Conservation (phyloP, 2,888 invertebrate genomes). For the Oegoconia quadripuncta region DNA sequence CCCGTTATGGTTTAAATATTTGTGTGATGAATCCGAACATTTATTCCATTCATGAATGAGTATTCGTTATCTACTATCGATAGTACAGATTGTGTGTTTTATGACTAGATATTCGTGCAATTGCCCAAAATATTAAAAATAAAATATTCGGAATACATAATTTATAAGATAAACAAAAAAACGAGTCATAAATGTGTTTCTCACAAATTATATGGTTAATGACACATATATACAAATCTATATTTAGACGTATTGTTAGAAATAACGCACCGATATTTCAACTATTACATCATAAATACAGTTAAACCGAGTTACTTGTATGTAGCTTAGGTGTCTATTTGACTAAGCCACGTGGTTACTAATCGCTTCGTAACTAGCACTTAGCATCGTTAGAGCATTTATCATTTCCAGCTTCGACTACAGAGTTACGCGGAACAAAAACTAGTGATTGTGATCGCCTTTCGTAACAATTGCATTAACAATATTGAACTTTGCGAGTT, state of each 20-base stretch:
- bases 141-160: too few species aligned
- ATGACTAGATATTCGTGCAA: too few species aligned
- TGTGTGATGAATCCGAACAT: too few species aligned
- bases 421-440: slow-evolving; percentile 15
- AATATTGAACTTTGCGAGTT: background rate
- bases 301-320: slow-evolving; percentile 32
- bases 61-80: too few species aligned
- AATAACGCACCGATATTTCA: background rate
- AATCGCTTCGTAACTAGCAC: slow-evolving; percentile 52
- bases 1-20: too few species aligned
- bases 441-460: slow-evolving; percentile 1
- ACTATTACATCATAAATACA: slow-evolving; percentile 4
- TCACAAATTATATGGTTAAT: too few species aligned
- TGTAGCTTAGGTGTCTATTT: slow-evolving; percentile 43
- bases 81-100: too few species aligned
- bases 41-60: too few species aligned
- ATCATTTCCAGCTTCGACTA: slow-evolving; percentile 10
- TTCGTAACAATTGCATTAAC: background rate
- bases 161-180: too few species aligned
- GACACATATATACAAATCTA: too few species aligned
- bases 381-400: slow-evolving; percentile 43
- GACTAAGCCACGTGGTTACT: slow-evolving; percentile 44
- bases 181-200: too few species aligned
- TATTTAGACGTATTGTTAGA: background rate
- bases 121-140: too few species aligned